Evolutionary conservation across 2,113 vertebrate genomes (phyloP).

Genomic region (Nestor notabilis): DNA sequence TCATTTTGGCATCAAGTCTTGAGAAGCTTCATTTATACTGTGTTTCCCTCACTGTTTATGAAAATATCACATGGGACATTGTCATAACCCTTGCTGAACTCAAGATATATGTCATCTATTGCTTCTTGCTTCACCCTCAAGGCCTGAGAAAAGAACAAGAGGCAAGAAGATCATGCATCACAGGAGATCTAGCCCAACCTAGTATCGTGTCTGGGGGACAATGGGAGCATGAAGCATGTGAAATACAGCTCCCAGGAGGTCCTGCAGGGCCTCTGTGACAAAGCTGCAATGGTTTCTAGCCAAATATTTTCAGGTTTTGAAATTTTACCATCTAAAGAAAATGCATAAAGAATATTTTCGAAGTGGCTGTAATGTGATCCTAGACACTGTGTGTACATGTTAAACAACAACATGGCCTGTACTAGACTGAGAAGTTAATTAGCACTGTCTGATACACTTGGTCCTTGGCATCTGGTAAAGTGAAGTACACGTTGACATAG

Average conservation of each 20-base stretch:
- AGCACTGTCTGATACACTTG: neutral
- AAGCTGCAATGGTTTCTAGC: neutral
- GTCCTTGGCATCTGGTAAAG: neutral
- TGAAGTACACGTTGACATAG: accelerated
- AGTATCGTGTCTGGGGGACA: neutral
- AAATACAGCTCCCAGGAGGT: neutral
- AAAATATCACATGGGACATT: neutral
- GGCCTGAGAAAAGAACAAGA: neutral
- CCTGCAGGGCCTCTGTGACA: accelerated
- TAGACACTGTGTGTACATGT: neutral
- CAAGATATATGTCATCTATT: neutral
- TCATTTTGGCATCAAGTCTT: neutral
- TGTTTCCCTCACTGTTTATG: neutral
- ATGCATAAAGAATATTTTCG: neutral
- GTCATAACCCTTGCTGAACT: neutral
- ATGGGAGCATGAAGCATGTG: neutral
- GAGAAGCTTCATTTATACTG: neutral
- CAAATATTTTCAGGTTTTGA: neutral
- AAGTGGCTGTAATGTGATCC: neutral
- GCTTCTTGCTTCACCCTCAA: neutral
- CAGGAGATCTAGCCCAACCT: neutral
- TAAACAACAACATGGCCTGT: neutral
- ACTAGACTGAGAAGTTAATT: neutral
- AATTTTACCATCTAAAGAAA: neutral
- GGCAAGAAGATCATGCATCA: neutral